These are phyloP conservation scores for Digitonthophagus gazella DNA, from an alignment of 2,888 invertebrate genomes.

Conservation along the genomic window DNA sequence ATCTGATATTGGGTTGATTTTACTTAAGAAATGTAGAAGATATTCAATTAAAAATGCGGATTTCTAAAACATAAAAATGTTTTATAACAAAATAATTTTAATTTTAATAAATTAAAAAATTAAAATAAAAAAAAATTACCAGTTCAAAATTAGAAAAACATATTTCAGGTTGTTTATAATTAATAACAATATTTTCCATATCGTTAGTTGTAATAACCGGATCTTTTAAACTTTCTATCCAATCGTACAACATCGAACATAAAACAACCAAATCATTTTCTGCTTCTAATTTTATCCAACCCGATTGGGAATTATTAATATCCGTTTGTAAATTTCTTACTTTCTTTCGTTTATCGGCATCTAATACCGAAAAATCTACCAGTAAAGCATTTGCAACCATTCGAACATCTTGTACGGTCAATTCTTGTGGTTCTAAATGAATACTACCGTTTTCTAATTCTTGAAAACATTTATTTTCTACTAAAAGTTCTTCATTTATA, in stretches of 20 bases:
- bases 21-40: slow-evolving; percentile 65
- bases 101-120: background rate
- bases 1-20: slow-evolving; percentile 62
- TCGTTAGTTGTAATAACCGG: slow-evolving; percentile 67
- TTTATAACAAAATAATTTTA: too few species aligned
- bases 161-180: slow-evolving; percentile 60
- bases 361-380: slow-evolving; percentile 58
- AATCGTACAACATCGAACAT: slow-evolving; percentile 67
- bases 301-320: slow-evolving; percentile 65
- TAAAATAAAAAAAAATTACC: slow-evolving; percentile 44
- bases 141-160: slow-evolving; percentile 60
- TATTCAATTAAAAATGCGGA: slow-evolving; percentile 70
- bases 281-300: slow-evolving; percentile 63
- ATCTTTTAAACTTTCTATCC: slow-evolving; percentile 72
- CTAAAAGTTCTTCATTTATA: slow-evolving; percentile 51
- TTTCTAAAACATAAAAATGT: slow-evolving; percentile 53
- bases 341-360: slow-evolving; percentile 56
- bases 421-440: slow-evolving; percentile 41
- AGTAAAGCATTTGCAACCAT: slow-evolving; percentile 57
- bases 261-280: slow-evolving; percentile 65
- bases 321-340: slow-evolving; percentile 59
- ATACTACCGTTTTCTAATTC: slow-evolving; percentile 54
- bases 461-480: slow-evolving; percentile 56
- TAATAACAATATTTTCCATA: slow-evolving; percentile 64
- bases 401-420: slow-evolving; percentile 37